These are phyloP conservation scores for Alloplasta piceator DNA, from an alignment of 2,888 invertebrate genomes.

Conservation along the genomic window DNA sequence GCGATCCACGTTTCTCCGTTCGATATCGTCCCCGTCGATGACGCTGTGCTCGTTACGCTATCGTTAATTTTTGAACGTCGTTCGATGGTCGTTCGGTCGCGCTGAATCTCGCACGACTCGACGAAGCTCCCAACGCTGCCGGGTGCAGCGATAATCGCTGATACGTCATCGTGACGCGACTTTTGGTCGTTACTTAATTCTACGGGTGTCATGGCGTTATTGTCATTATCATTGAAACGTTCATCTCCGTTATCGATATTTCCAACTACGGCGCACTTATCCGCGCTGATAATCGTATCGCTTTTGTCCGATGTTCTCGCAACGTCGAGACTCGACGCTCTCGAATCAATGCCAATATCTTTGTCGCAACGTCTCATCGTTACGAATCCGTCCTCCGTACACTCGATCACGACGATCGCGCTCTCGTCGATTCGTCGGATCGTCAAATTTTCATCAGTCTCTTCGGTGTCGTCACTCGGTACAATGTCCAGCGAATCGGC, in stretches of 20 bases:
- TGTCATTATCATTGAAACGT: constrained; percentile 79
- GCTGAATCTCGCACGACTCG: constrained; percentile 79
- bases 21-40: constrained; percentile 48
- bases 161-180: constrained; percentile 69
- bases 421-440: constrained; percentile 32
- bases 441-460: constrained; percentile 64
- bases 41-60: constrained; percentile 56
- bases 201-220: constrained; percentile 80
- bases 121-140: constrained; percentile 81
- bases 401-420: constrained; percentile 33
- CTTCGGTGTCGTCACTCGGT: constrained; percentile 59
- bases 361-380: background rate
- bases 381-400: constrained; percentile 14
- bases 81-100: constrained; percentile 66
- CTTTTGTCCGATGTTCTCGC: constrained; percentile 31
- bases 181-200: constrained; percentile 80
- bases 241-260: constrained; percentile 61
- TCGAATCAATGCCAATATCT: too few relatives aligned
- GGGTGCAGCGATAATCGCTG: constrained; percentile 75
- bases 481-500: constrained; percentile 44
- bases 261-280: constrained; percentile 80
- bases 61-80: constrained; percentile 74
- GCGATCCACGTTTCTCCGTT: constrained; percentile 50
- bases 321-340: too few relatives aligned
- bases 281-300: constrained; percentile 67